Conservation (phyloP, 1,140 invertebrate genomes). For the Brachionus sp. region DNA sequence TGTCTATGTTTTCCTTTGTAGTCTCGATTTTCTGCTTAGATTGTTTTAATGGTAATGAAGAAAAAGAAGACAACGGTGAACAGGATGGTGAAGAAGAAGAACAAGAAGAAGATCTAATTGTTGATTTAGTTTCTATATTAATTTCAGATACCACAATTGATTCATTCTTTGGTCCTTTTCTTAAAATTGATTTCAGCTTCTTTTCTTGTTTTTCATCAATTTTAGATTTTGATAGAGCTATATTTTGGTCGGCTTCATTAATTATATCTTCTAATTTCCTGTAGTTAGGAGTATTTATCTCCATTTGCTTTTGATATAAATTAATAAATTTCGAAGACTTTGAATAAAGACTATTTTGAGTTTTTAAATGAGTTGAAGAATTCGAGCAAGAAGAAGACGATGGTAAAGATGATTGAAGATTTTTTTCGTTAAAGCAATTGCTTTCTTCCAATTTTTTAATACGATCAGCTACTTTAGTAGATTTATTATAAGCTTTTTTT, state of each 20-base stretch:
- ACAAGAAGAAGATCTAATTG: background rate
- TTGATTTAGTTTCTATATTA: constrained; percentile 8
- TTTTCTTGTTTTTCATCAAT: background rate
- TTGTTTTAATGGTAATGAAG: background rate
- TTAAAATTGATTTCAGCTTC: constrained; percentile 31
- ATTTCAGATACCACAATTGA: background rate
- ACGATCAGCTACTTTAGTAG: background rate
- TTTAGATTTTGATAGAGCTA: background rate
- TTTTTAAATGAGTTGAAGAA: background rate
- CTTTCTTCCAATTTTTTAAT: constrained; percentile 5
- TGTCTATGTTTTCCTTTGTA: background rate
- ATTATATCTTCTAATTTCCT: constrained; percentile 39
- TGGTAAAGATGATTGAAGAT: background rate
- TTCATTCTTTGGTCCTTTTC: background rate
- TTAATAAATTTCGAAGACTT: constrained; percentile 12
- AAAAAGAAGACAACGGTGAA: constrained; percentile 1
- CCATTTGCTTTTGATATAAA: constrained; percentile 33
- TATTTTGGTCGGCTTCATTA: constrained; percentile 29
- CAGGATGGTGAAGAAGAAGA: constrained; percentile 31
- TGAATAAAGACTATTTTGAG: background rate
- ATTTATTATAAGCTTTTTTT: background rate
- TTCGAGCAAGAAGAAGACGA: background rate
- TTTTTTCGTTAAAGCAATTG: background rate
- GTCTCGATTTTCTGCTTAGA: background rate
- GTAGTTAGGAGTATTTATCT: background rate